Percentiles rank a stretch among this genome's conserved stretches.
These are phyloP conservation scores for Lycaena phlaeas DNA, from an alignment of 2,888 invertebrate species.

Conservation along the genomic window DNA sequence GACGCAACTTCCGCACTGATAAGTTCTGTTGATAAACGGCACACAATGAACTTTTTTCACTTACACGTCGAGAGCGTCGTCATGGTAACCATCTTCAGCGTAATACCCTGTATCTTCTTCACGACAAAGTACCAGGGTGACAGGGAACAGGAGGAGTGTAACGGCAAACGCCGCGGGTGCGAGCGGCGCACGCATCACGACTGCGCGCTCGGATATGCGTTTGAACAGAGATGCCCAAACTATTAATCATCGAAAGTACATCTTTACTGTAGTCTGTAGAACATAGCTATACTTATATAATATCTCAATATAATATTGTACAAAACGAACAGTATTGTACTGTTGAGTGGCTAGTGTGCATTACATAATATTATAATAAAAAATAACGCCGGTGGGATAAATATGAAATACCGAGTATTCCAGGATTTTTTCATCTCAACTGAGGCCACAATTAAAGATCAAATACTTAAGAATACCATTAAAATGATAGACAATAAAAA, in stretches of 20 bases:
- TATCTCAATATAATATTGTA: neutral
- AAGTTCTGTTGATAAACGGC: constrained; percentile 15
- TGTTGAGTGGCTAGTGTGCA: no score
- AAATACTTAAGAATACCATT: no score
- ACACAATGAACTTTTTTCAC: constrained; percentile 38
- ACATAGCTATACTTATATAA: neutral
- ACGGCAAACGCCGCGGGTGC: constrained; percentile 42
- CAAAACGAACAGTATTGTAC: no score
- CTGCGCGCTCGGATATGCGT: constrained; percentile 56
- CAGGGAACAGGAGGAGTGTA: constrained; percentile 44
- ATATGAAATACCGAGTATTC: no score
- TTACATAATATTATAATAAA: no score
- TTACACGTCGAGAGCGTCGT: constrained; percentile 60
- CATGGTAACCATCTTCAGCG: constrained; percentile 50
- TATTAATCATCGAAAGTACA: constrained; percentile 21
- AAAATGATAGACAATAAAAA: no score
- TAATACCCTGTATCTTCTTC: constrained; percentile 49
- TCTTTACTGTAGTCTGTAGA: neutral
- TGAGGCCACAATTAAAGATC: no score
- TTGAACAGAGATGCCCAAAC: constrained; percentile 47
- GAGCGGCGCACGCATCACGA: constrained; percentile 63
- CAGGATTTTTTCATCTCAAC: no score
- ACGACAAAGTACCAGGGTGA: constrained; percentile 44
- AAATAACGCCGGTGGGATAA: no score
- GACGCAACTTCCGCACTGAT: constrained; percentile 14